Conservation (phyloP, 2,888 invertebrate genomes). For the Pyrrhosoma nymphula region DNA sequence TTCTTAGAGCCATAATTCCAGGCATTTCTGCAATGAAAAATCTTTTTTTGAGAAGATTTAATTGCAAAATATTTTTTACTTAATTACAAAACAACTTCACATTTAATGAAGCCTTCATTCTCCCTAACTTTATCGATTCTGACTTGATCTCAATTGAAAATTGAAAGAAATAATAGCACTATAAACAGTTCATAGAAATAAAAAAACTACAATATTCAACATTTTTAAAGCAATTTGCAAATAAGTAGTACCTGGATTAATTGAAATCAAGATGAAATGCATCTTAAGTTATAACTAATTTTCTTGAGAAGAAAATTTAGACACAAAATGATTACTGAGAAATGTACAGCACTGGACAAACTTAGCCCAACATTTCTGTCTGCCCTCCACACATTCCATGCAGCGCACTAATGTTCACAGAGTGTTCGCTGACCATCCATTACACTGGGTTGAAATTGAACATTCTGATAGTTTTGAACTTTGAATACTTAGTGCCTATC, state of each 20-base stretch:
- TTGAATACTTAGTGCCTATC: too few species aligned
- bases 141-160: background rate
- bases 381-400: background rate
- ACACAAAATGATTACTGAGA: background rate
- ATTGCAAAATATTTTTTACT: background rate
- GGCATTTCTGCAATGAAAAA: constrained; percentile 90
- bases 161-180: constrained; percentile 49
- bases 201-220: background rate
- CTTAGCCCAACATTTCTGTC: background rate
- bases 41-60: constrained; percentile 16
- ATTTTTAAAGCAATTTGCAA: background rate
- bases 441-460: too few species aligned
- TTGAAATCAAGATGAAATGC: background rate
- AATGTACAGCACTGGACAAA: background rate
- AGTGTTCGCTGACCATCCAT: too few species aligned
- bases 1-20: constrained; percentile 96
- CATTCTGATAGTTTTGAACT: too few species aligned
- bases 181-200: background rate
- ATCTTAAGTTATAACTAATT: background rate
- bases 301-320: background rate
- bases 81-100: too few species aligned
- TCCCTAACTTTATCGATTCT: background rate
- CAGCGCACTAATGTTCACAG: too few species aligned
- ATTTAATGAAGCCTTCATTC: constrained; percentile 69
- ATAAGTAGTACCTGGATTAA: background rate